These are phyloP conservation scores for Myrmophylax atrothorax DNA, from an alignment of 2,113 vertebrate genomes.

Conservation along the genomic window DNA sequence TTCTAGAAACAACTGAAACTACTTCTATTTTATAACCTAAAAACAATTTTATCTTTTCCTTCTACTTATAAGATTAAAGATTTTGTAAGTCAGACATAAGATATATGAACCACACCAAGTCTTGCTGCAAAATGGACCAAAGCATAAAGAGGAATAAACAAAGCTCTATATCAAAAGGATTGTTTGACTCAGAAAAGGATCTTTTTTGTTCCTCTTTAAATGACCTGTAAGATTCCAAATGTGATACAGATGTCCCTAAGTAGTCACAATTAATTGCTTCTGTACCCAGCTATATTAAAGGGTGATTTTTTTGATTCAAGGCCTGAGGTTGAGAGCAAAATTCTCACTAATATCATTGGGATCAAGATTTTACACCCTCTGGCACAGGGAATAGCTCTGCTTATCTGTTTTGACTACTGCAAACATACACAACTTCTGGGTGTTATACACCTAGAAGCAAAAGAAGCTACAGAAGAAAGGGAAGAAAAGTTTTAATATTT, in stretches of 20 bases:
- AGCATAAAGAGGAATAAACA: not conserved
- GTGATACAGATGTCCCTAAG: not conserved
- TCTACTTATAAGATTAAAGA: not conserved
- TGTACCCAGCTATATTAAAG: not conserved
- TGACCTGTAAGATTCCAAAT: not conserved
- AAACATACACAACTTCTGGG: not conserved
- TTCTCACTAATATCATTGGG: not conserved
- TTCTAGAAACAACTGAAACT: not conserved
- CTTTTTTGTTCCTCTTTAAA: not conserved
- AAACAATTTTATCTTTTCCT: not conserved
- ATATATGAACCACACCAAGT: not conserved
- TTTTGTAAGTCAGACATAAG: not conserved
- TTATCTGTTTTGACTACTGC: not conserved
- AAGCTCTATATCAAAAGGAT: not conserved
- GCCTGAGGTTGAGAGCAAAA: not conserved
- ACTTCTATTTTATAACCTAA: not conserved
- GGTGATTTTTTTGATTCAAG: not conserved
- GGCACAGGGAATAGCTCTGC: not conserved
- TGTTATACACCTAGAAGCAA: not conserved
- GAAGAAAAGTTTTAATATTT: not conserved
- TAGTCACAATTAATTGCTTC: not conserved
- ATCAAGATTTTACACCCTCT: not conserved
- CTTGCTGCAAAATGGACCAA: not conserved
- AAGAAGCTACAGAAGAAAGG: not conserved
- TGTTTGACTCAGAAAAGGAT: not conserved